Evolutionary conservation across 1,140 invertebrate species (phyloP).

Genomic region (Aplysia californica): DNA sequence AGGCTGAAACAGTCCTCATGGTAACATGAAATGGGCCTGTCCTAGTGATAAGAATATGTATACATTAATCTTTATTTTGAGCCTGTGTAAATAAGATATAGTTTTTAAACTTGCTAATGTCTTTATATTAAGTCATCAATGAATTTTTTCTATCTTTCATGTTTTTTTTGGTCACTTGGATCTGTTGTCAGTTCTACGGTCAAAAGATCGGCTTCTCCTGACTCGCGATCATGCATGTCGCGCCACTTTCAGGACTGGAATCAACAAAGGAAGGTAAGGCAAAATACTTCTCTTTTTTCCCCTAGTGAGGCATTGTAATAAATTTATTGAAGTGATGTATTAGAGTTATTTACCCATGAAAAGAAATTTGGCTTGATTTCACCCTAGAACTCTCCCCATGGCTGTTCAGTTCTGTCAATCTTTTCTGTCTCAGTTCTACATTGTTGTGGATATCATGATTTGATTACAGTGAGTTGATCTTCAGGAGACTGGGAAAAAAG

Average conservation of each 20-base stretch:
- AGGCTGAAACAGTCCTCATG: no score
- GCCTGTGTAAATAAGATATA: background rate
- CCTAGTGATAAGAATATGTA: background rate
- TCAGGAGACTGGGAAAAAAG: no score
- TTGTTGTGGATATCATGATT: no score
- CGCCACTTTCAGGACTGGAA: background rate
- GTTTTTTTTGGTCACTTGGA: background rate
- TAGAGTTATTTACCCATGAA: background rate
- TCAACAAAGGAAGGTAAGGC: conserved; percentile 24
- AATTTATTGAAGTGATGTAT: background rate
- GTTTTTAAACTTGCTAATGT: background rate
- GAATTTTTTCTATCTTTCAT: background rate
- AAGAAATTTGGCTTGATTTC: background rate
- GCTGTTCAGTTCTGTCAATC: background rate
- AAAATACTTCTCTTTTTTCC: background rate
- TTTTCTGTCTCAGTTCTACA: background rate
- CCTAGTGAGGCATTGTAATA: background rate
- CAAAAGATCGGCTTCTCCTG: background rate
- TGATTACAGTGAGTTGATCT: no score
- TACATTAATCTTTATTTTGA: background rate
- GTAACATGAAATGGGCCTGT: no score
- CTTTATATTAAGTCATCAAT: background rate
- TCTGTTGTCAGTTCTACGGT: background rate
- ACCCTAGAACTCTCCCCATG: background rate
- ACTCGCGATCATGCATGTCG: background rate